phyloP scores from a whole-genome alignment of 1,140 invertebrate genomes.

The Tachypleus tridentatus region DNA sequence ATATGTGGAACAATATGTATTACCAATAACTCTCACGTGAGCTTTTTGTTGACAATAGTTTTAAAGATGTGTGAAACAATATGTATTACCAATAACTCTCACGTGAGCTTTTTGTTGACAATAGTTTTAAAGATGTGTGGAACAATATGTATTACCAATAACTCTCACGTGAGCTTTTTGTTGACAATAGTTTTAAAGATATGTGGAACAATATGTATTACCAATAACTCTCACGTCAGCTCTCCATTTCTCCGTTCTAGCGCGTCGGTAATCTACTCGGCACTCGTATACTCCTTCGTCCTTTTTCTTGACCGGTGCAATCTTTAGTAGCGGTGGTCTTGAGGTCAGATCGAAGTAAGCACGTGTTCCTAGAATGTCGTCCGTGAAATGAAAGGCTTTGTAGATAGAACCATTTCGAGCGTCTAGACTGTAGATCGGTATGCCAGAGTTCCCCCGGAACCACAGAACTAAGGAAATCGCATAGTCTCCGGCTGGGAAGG shows the following conservation, averaged over 20 bases:
- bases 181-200: no score
- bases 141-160: no score
- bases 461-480: constrained; percentile 66
- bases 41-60: no score
- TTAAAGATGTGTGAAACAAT: no score
- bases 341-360: constrained; percentile 20
- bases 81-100: no score
- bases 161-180: no score
- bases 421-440: constrained; percentile 55
- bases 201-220: no score
- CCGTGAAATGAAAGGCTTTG: constrained; percentile 21
- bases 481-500: constrained; percentile 53
- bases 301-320: constrained; percentile 40
- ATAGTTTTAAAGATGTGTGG: no score
- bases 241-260: constrained; percentile 53
- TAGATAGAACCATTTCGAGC: constrained; percentile 18
- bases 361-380: constrained; percentile 13
- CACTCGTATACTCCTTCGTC: constrained; percentile 25
- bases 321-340: constrained; percentile 14
- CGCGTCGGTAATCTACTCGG: constrained; percentile 60
- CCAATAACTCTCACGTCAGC: no score
- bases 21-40: no score
- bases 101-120: no score
- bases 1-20: no score
- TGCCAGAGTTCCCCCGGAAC: constrained; percentile 52